Evolutionary conservation across 2,888 invertebrate species (phyloP).

Genomic region (Euzetes globulus): DNA sequence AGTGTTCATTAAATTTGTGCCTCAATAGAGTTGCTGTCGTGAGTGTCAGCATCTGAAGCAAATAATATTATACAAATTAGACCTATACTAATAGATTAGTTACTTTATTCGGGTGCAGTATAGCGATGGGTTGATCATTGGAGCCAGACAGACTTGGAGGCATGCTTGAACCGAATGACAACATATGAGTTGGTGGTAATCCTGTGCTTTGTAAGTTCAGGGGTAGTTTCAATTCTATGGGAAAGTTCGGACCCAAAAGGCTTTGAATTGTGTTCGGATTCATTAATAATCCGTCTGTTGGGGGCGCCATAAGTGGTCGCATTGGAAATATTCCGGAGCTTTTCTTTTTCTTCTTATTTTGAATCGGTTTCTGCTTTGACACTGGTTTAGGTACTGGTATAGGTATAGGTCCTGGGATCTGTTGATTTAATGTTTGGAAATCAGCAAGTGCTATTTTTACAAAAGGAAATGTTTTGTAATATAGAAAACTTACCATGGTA

Average conservation of each 20-base stretch:
- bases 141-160: too few species aligned
- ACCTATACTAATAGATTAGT: not conserved
- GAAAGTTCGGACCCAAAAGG: not conserved
- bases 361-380: not conserved
- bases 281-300: not conserved
- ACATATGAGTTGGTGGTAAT: not conserved
- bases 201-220: not conserved
- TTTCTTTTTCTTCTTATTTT: not conserved
- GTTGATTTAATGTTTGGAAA: not conserved
- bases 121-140: not conserved
- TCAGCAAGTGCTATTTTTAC: not conserved
- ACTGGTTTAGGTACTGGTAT: not conserved
- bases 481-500: not conserved
- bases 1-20: not conserved
- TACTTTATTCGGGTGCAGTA: constrained; percentile 16
- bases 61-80: not conserved
- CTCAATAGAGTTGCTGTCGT: not conserved
- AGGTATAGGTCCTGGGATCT: not conserved
- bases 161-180: not conserved
- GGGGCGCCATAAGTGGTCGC: not conserved
- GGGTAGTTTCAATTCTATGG: not conserved
- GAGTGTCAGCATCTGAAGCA: constrained; percentile 1
- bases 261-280: not conserved
- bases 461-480: not conserved
- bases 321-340: too few species aligned